Evolutionary conservation across 2,888 invertebrate genomes (phyloP).

Genomic region (Scelioninae gen. 1): DNA sequence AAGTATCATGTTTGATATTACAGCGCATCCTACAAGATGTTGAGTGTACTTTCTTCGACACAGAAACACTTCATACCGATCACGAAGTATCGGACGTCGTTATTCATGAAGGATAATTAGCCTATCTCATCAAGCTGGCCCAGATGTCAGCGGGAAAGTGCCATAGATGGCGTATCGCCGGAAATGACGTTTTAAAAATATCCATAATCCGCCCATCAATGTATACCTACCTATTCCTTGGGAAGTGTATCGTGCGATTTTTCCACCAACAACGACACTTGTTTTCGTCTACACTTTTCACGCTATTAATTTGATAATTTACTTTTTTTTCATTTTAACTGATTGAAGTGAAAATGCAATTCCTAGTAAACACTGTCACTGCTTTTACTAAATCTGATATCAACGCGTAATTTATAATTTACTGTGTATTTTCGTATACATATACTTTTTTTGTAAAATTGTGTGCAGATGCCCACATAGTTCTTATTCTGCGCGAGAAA

Average conservation of each 20-base stretch:
- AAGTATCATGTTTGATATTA: constrained; percentile 58
- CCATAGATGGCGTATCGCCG: constrained; percentile 73
- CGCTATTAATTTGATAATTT: constrained; percentile 36
- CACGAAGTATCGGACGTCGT: constrained; percentile 70
- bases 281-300: constrained; percentile 20
- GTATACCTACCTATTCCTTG: constrained; percentile 60
- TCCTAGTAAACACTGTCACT: constrained; percentile 1
- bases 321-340: constrained; percentile 31
- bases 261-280: constrained; percentile 35
- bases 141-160: constrained; percentile 75
- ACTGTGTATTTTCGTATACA: background rate
- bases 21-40: constrained; percentile 55
- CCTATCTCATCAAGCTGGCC: constrained; percentile 73
- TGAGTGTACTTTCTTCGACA: constrained; percentile 77
- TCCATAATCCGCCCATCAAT: constrained; percentile 63
- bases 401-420: constrained; percentile 18
- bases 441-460: too few species aligned
- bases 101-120: constrained; percentile 71
- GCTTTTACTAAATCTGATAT: background rate
- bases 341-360: constrained; percentile 7
- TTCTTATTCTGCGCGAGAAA: constrained; percentile 2
- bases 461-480: too few species aligned
- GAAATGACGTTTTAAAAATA: constrained; percentile 72
- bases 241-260: constrained; percentile 76
- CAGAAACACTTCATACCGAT: constrained; percentile 72